phyloP scores from a whole-genome alignment of 2,888 invertebrate genomes.

The Trissolcus japonicus region DNA sequence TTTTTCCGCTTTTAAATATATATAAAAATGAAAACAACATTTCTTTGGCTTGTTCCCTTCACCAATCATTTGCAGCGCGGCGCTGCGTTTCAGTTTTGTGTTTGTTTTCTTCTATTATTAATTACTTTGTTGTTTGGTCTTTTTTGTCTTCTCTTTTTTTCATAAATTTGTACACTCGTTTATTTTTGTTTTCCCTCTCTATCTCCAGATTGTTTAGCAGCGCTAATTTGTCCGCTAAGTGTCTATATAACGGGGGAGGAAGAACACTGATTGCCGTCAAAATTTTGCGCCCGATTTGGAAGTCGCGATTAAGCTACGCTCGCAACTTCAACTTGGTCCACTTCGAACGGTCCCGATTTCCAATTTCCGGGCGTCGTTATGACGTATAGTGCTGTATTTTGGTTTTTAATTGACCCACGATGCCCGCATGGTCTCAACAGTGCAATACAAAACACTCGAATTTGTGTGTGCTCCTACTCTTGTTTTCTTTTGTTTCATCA shows the following conservation, averaged over 20 bases:
- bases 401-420: constrained; percentile 21
- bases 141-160: constrained; percentile 68
- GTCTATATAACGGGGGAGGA: neutral
- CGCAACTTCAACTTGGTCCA: constrained; percentile 47
- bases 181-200: constrained; percentile 58
- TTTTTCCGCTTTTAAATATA: constrained; percentile 73
- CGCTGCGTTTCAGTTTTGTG: constrained; percentile 69
- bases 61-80: constrained; percentile 80
- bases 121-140: constrained; percentile 60
- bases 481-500: too few relatives aligned
- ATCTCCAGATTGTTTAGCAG: constrained; percentile 33
- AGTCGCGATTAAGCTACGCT: constrained; percentile 40
- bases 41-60: constrained; percentile 91
- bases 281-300: constrained; percentile 41
- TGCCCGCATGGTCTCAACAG: constrained; percentile 30
- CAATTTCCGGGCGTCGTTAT: constrained; percentile 42
- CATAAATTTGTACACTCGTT: constrained; percentile 71
- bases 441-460: constrained; percentile 3
- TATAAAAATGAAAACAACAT: constrained; percentile 83
- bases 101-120: constrained; percentile 62
- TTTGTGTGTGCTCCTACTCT: neutral
- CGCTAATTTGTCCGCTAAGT: constrained; percentile 29
- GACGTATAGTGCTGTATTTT: constrained; percentile 4
- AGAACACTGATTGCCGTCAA: constrained; percentile 9
- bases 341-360: constrained; percentile 49